These are phyloP conservation scores for Drosophila setosimentum DNA, from an alignment of 2,888 invertebrate genomes.

Conservation along the genomic window DNA sequence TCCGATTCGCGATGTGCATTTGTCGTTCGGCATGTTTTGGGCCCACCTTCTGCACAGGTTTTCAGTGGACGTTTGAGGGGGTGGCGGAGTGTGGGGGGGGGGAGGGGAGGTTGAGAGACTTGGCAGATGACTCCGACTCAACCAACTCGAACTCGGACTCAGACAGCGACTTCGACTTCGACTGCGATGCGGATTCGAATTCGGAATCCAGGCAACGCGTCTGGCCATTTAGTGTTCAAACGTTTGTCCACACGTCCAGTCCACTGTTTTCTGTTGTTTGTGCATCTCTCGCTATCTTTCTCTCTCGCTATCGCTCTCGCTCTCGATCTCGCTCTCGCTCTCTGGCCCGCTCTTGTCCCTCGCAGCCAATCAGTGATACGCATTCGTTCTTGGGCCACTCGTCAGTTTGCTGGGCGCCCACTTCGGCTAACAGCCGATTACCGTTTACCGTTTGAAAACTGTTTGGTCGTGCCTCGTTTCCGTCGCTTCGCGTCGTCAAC, in stretches of 20 bases:
- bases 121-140: constrained; percentile 40
- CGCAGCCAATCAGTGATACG: constrained; percentile 29
- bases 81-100: neutral
- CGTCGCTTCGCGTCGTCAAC: constrained; percentile 7
- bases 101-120: neutral
- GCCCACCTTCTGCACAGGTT: constrained; percentile 56
- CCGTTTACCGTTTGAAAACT: constrained; percentile 68
- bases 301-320: neutral
- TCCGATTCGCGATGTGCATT: constrained; percentile 9
- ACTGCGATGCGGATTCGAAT: constrained; percentile 48
- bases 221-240: constrained; percentile 84
- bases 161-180: neutral
- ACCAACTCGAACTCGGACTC: constrained; percentile 3
- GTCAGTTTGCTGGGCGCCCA: constrained; percentile 11
- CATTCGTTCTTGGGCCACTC: constrained; percentile 38
- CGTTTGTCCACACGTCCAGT: constrained; percentile 85
- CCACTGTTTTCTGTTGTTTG: constrained; percentile 47
- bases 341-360: neutral
- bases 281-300: neutral
- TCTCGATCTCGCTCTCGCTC: neutral
- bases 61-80: constrained; percentile 8
- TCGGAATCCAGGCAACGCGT: constrained; percentile 32
- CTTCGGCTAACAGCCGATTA: constrained; percentile 36
- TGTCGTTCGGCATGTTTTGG: constrained; percentile 29
- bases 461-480: constrained; percentile 34